Evolutionary conservation across 2,113 vertebrate species (phyloP).

Genomic region (Cyprinus carpio): DNA sequence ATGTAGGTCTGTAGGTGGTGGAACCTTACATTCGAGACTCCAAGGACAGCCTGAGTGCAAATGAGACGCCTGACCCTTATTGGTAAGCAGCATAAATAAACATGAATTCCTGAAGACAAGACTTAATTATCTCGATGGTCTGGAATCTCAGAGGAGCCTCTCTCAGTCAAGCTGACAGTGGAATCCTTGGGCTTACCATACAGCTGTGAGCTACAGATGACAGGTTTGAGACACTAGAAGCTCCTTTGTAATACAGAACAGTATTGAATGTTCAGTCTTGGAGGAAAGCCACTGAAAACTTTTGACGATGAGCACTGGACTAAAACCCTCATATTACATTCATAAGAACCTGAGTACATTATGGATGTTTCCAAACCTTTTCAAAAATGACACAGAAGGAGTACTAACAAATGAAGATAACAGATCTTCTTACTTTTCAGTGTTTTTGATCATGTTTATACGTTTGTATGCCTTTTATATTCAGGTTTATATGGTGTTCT

Average conservation of each 20-base stretch:
- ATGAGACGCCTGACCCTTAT: slow-evolving; percentile 12
- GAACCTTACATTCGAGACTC: slow-evolving; percentile 38
- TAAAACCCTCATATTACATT: slow-evolving; percentile 1
- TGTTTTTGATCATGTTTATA: neutral
- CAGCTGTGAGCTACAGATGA: neutral
- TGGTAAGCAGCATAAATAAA: slow-evolving; percentile 19
- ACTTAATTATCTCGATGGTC: slow-evolving; percentile 2
- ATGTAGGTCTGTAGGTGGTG: slow-evolving; percentile 46
- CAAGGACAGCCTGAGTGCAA: neutral
- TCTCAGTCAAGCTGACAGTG: neutral
- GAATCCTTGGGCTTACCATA: neutral
- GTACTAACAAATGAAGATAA: neutral
- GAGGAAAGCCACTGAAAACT: neutral
- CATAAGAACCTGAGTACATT: neutral
- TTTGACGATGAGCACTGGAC: neutral
- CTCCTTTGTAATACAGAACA: neutral
- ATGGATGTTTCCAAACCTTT: neutral
- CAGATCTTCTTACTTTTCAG: neutral
- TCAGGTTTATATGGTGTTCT: neutral
- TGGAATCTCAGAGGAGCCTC: neutral
- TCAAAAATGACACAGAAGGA: neutral
- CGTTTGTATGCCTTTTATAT: neutral
- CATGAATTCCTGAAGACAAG: slow-evolving; percentile 1
- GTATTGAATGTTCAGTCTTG: slow-evolving; percentile 10
- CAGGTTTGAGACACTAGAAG: slow-evolving; percentile 14